Conservation (phyloP, 2,797 vertebrate species). For the Anas acuta region DNA sequence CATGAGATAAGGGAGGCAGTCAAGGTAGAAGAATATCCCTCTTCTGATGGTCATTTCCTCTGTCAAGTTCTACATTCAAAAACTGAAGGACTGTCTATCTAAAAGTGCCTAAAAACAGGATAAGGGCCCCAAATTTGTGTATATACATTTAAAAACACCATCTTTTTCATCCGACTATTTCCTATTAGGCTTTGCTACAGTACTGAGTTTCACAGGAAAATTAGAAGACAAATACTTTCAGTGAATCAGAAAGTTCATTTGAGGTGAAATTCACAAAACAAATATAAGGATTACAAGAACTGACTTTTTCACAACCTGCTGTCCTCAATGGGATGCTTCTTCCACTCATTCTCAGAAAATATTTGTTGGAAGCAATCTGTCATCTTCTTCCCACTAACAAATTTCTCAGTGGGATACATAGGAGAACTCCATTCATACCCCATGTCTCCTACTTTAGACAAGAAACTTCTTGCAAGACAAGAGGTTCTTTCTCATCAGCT, state of each 20-base stretch:
- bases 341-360: background rate
- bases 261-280: background rate
- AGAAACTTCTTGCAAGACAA: background rate
- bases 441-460: background rate
- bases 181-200: background rate
- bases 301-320: background rate
- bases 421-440: background rate
- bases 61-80: background rate
- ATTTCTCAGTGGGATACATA: background rate
- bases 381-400: background rate
- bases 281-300: background rate
- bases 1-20: background rate
- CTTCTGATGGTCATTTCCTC: background rate
- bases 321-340: background rate
- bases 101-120: background rate
- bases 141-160: background rate
- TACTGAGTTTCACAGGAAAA: background rate
- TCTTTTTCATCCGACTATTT: background rate
- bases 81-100: background rate
- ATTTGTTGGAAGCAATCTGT: background rate
- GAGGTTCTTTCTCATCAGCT: background rate
- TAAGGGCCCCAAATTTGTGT: too few relatives aligned
- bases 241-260: background rate
- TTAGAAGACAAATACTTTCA: background rate
- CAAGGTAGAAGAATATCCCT: background rate